These are phyloP conservation scores for Leguminivora glycinivorella DNA, from an alignment of 1,140 invertebrate species.

Conservation along the genomic window DNA sequence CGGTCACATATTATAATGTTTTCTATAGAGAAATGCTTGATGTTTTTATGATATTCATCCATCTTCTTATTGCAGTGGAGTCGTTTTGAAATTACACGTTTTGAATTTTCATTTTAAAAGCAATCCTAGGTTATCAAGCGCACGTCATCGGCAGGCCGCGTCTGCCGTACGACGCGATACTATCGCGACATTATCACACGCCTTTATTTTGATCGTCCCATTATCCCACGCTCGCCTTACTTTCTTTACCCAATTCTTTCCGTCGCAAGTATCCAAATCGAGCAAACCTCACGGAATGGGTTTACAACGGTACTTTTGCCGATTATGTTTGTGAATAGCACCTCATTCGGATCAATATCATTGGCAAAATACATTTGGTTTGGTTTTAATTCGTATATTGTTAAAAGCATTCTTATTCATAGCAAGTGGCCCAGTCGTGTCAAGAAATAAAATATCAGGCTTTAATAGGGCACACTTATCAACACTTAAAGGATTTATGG, in stretches of 20 bases:
- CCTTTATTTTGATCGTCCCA: conserved; percentile 48
- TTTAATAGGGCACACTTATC: conserved; percentile 1
- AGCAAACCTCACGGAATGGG: conserved; percentile 47
- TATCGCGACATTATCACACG: conserved; percentile 41
- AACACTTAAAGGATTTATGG: conserved; percentile 18
- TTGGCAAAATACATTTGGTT: background rate
- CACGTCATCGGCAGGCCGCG: conserved; percentile 8
- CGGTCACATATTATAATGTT: background rate
- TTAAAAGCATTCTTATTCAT: conserved; percentile 1
- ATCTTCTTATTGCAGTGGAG: background rate
- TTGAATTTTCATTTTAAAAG: conserved; percentile 7
- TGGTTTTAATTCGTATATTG: background rate
- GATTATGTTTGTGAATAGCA: conserved; percentile 31
- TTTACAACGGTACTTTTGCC: conserved; percentile 46
- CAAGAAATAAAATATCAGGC: background rate
- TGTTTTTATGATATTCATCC: background rate
- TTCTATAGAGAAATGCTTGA: background rate
- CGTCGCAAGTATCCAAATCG: conserved; percentile 42
- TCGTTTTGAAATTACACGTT: background rate
- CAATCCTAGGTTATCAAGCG: conserved; percentile 4
- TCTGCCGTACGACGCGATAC: conserved; percentile 34
- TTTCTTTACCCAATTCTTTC: conserved; percentile 47
- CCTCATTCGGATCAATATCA: conserved; percentile 17
- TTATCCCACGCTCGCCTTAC: conserved; percentile 58
- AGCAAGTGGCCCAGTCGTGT: background rate